Base-by-base conservation (phyloP, 53 echinoderm and acorn worm species). In the Holothuria leucospilota region DNA sequence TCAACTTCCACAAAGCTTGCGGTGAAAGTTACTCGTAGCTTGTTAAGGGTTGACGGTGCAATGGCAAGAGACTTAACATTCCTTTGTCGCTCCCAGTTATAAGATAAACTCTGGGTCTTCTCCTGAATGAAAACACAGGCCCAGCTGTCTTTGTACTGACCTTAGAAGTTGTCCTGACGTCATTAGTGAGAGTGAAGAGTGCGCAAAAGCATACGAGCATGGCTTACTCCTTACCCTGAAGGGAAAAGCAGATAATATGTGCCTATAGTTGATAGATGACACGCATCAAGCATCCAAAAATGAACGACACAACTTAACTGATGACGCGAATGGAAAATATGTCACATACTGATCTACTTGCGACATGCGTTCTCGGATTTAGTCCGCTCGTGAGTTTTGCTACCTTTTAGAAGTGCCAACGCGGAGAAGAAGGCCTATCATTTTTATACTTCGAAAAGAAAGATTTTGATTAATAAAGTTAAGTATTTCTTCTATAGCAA, bases 21-120 rank as follows among this genome's bases (percentile, higher is more conserved):
- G 6, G 56, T 56, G 18, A 56, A 15, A 56, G 0, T 56, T 56
- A 16, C 56, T 18, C 56, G 18, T 56, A 18, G 56, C 46, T 46
- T 46, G 4, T 40, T 40, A 40, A 52, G 52, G 52, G 52, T 52
- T 52, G 56, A 16, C 56, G 18, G 15, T 16, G 56, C 49, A 51
- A 51, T 75, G 75, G 75, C 41, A 75, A 75, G 75, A 26, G 75
- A 75, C 75, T 75, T 75, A 75, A 75, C 75, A 75, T 75, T 75
- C 75, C 75, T 75, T n/a, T 51, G 49, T 51, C 18, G 51, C 51
- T 75, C 40, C 39, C 46, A 46, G 52, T 5, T 12, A 51, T 23
- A 46, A 75, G 75, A 75, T 49, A 46, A 75, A 75, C 23, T 52
- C 75, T 16, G 39, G 21, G 23, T 24, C 46, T 18, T 14, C 40